Evolutionary conservation across 2,113 vertebrate genomes (phyloP).

Genomic region (Colius striatus): DNA sequence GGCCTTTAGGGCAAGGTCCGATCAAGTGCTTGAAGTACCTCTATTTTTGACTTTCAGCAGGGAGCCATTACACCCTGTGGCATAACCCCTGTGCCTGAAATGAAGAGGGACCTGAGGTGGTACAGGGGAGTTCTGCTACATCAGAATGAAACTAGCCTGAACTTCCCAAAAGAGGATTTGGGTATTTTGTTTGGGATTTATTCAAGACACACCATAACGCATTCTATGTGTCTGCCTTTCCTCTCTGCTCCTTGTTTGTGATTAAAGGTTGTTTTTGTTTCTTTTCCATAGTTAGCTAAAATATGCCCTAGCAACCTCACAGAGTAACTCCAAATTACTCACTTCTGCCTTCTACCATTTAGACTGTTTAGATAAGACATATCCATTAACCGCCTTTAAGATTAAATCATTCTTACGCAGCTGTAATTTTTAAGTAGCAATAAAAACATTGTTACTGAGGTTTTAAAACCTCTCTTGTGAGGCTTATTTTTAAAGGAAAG

Average conservation of each 20-base stretch:
- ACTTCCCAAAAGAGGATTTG: background rate
- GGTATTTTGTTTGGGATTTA: background rate
- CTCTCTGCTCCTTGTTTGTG: background rate
- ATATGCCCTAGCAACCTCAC: slow-evolving; percentile 15
- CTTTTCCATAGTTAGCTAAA: slow-evolving; percentile 1
- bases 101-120: background rate
- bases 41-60: background rate
- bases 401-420: slow-evolving; percentile 62
- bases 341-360: slow-evolving; percentile 42
- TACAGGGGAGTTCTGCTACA: background rate
- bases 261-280: background rate
- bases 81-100: background rate
- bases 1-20: background rate
- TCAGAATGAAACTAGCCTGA: background rate
- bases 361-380: slow-evolving; percentile 61
- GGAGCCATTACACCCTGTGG: background rate
- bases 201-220: background rate
- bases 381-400: slow-evolving; percentile 51
- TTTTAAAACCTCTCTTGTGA: slow-evolving; percentile 57
- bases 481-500: slow-evolving; percentile 64
- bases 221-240: background rate
- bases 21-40: background rate
- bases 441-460: slow-evolving; percentile 61
- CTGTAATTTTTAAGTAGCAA: slow-evolving; percentile 66
- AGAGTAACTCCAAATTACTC: slow-evolving; percentile 19